Evolutionary conservation across 1,140 invertebrate genomes (phyloP).

Genomic region (Tetranychus urticae): DNA sequence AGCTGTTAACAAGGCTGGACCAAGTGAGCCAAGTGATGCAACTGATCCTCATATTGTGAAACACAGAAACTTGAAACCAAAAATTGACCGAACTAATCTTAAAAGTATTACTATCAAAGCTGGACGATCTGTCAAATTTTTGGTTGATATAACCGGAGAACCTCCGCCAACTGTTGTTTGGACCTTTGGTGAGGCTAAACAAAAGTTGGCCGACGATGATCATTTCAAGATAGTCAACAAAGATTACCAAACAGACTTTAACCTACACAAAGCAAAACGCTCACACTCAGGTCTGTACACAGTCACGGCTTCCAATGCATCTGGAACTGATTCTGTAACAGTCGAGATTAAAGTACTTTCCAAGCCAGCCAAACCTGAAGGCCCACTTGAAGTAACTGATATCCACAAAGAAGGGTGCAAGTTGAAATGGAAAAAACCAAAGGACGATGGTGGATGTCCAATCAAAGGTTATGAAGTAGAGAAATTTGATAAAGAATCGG

Average conservation of each 20-base stretch:
- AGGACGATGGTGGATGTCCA: constrained; percentile 53
- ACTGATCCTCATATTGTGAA: constrained; percentile 4
- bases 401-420: constrained; percentile 76
- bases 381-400: constrained; percentile 64
- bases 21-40: constrained; percentile 53
- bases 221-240: constrained; percentile 61
- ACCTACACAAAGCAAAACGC: constrained; percentile 74
- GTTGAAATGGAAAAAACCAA: constrained; percentile 74
- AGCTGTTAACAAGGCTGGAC: constrained; percentile 86
- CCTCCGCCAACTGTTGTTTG: constrained; percentile 70
- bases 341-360: constrained; percentile 33
- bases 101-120: constrained; percentile 40
- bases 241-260: constrained; percentile 77
- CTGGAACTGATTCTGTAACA: constrained; percentile 1
- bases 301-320: constrained; percentile 41
- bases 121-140: constrained; percentile 51
- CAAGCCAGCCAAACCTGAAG: constrained; percentile 56
- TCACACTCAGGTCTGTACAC: constrained; percentile 80
- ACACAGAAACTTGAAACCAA: constrained; percentile 3
- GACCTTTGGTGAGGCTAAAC: constrained; percentile 31
- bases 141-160: constrained; percentile 80
- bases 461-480: constrained; percentile 80
- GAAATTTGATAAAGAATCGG: constrained; percentile 46
- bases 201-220: constrained; percentile 34
- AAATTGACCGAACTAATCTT: constrained; percentile 40